These are phyloP conservation scores for Dinomys branickii DNA, from an alignment of 2,113 vertebrate genomes.

Conservation along the genomic window DNA sequence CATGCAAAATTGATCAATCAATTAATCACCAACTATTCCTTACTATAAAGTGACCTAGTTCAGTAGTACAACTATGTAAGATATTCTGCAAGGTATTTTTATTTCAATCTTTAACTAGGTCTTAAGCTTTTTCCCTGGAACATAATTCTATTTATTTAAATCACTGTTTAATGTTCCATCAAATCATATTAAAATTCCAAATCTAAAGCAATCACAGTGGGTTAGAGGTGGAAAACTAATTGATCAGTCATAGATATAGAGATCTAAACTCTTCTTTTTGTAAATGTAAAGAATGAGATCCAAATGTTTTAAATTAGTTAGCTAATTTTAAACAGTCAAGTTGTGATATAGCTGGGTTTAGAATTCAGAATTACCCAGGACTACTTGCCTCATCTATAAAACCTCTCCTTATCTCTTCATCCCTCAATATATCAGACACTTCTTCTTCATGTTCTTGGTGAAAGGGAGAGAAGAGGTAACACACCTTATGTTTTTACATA, in stretches of 20 bases:
- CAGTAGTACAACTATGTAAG: too few species aligned
- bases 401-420: background rate
- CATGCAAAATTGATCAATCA: too few species aligned
- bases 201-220: background rate
- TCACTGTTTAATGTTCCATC: background rate
- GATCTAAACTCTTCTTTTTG: background rate
- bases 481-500: background rate
- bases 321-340: background rate
- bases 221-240: background rate
- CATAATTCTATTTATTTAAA: background rate
- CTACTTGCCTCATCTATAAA: background rate
- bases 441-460: background rate
- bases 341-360: background rate
- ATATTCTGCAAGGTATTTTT: background rate
- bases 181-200: slow-evolving; percentile 12
- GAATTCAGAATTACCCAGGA: background rate
- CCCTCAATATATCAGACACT: background rate
- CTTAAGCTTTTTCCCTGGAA: background rate
- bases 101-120: background rate
- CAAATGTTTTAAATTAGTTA: background rate
- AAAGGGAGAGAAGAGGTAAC: background rate
- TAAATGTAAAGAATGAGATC: background rate
- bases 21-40: too few species aligned
- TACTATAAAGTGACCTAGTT: too few species aligned
- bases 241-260: background rate